These are phyloP conservation scores for Pituophis catenifer DNA, from an alignment of 2,113 vertebrate genomes.

Conservation along the genomic window DNA sequence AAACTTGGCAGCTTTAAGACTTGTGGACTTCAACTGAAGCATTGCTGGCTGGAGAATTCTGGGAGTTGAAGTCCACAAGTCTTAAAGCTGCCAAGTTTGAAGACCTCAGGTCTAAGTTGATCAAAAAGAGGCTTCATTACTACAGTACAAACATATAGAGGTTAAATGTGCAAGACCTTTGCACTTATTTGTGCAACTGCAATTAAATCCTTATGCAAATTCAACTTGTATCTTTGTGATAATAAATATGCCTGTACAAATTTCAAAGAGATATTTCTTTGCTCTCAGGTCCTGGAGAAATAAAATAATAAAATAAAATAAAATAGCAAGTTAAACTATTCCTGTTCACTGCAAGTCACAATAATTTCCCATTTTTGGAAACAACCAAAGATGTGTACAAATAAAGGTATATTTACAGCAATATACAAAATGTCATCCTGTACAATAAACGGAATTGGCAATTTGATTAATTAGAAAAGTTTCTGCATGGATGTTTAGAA, in stretches of 20 bases:
- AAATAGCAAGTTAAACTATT: neutral
- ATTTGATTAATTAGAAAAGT: neutral
- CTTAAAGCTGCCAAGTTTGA: too few species aligned
- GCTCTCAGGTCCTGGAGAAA: neutral
- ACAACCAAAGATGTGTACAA: neutral
- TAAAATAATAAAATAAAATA: neutral
- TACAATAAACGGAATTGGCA: neutral
- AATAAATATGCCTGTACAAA: neutral
- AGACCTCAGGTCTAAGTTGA: too few species aligned
- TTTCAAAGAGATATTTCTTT: neutral
- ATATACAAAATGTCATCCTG: neutral
- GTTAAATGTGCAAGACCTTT: neutral
- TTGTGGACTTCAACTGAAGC: too few species aligned
- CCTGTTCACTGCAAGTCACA: neutral
- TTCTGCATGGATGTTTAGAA: neutral
- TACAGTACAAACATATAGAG: neutral
- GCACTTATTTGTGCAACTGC: neutral
- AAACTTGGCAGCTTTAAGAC: too few species aligned
- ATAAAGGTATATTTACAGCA: neutral
- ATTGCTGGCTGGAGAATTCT: too few species aligned
- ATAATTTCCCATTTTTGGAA: neutral
- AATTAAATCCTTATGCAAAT: neutral
- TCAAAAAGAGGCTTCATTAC: neutral
- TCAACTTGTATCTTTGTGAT: neutral
- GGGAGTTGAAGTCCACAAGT: too few species aligned